Conservation (phyloP, 2,888 invertebrate genomes). For the Rhamphomyia laevipes region DNA sequence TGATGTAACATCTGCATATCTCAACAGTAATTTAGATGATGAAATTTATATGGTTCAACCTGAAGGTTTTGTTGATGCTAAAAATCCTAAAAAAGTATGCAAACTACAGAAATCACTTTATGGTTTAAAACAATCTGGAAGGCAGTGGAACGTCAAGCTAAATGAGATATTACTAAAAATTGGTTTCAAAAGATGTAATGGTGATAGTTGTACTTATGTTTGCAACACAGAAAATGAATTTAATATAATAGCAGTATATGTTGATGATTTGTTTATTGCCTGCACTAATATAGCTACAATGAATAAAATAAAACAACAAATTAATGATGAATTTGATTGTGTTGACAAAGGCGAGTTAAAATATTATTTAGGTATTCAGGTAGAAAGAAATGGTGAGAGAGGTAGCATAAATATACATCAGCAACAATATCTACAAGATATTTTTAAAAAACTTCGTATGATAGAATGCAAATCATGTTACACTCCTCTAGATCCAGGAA, state of each 20-base stretch:
- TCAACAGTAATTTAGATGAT: conserved; percentile 15
- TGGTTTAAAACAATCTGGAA: conserved; percentile 4
- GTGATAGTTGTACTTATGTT: not conserved
- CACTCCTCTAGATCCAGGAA: conserved; percentile 6
- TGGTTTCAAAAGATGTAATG: not conserved
- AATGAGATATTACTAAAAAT: not conserved
- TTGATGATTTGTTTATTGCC: conserved; percentile 1
- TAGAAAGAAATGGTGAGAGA: not conserved
- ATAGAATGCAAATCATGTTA: not conserved
- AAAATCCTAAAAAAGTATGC: conserved; percentile 3
- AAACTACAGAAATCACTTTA: conserved; percentile 2
- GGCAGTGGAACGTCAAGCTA: not conserved
- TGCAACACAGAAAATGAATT: not conserved
- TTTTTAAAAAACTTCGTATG: not conserved
- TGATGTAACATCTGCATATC: conserved; percentile 16
- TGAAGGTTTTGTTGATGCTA: conserved; percentile 6
- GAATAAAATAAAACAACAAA: not conserved
- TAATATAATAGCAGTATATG: not conserved
- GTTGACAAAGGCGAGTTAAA: conserved; percentile 1
- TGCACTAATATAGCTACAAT: not conserved
- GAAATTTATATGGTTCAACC: conserved; percentile 15
- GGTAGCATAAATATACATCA: not conserved
- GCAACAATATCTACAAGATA: not conserved
- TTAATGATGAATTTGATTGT: not conserved
- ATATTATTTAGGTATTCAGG: not conserved